A percentile compares a stretch with the other conserved stretches of the same genome.
These are phyloP conservation scores for Falco naumanni DNA, from an alignment of 2,797 vertebrate species.

Conservation along the genomic window DNA sequence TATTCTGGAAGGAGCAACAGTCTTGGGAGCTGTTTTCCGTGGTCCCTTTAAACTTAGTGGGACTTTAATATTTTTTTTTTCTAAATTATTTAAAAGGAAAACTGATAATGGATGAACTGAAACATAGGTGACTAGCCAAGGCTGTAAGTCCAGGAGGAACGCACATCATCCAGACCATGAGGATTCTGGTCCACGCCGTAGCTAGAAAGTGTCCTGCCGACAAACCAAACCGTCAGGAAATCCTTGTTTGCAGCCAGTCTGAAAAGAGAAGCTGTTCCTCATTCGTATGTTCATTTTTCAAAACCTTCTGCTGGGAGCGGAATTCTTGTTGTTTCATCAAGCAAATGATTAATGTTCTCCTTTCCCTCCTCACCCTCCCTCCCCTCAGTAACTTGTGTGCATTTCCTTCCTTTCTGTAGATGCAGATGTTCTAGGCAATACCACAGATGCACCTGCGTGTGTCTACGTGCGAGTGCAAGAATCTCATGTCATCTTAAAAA, in stretches of 20 bases:
- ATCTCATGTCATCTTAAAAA: slow-evolving; percentile 82
- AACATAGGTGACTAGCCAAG: neutral
- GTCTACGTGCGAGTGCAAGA: slow-evolving; percentile 71
- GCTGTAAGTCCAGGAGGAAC: neutral
- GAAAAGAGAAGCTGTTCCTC: slow-evolving; percentile 52
- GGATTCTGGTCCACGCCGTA: neutral
- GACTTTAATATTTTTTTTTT: neutral
- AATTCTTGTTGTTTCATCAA: slow-evolving; percentile 46
- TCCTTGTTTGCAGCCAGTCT: slow-evolving; percentile 59
- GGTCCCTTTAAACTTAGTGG: neutral
- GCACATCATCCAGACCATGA: neutral
- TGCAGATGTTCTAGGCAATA: slow-evolving; percentile 81
- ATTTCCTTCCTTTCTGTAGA: slow-evolving; percentile 70
- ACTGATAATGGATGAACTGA: neutral
- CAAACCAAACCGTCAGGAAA: slow-evolving; percentile 35
- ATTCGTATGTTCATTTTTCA: neutral
- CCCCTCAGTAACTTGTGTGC: slow-evolving; percentile 48
- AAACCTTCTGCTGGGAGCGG: slow-evolving; percentile 17
- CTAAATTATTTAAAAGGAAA: neutral
- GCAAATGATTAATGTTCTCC: slow-evolving; percentile 61
- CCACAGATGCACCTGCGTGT: slow-evolving; percentile 66
- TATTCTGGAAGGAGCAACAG: neutral
- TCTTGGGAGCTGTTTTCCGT: neutral
- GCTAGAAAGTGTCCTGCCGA: neutral
- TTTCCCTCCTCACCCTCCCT: slow-evolving; percentile 23